Conservation (phyloP, 2,888 invertebrate species). For the Caenorhabditis sp. region DNA sequence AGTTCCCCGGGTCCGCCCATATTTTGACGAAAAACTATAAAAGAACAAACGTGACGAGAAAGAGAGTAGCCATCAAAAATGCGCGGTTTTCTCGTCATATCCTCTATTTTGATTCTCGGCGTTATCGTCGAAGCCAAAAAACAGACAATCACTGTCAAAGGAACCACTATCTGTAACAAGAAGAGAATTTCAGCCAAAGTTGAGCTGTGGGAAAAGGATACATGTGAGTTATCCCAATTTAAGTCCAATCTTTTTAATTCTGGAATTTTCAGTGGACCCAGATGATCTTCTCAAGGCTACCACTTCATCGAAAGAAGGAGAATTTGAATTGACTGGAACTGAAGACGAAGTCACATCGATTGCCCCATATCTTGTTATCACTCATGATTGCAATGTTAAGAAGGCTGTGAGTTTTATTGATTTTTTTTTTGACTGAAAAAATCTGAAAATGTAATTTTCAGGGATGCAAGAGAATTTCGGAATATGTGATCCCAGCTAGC, state of each 20-base stretch:
- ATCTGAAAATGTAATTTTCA: neutral
- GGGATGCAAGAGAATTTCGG: constrained; percentile 35
- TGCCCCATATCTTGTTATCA: constrained; percentile 35
- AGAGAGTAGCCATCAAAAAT: neutral
- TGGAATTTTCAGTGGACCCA: constrained; percentile 28
- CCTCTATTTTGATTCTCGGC: constrained; percentile 15
- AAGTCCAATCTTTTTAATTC: neutral
- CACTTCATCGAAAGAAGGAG: constrained; percentile 36
- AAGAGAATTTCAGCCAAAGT: constrained; percentile 37
- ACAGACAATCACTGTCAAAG: constrained; percentile 39
- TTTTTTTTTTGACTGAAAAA: neutral
- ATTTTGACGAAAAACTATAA: neutral
- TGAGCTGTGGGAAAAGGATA: constrained; percentile 35
- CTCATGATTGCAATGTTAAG: constrained; percentile 41
- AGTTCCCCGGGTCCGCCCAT: neutral
- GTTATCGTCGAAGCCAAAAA: constrained; percentile 35
- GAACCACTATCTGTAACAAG: constrained; percentile 40
- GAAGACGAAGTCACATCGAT: constrained; percentile 40
- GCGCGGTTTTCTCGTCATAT: constrained; percentile 28
- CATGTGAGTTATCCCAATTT: constrained; percentile 24
- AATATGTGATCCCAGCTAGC: constrained; percentile 31
- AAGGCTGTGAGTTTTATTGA: constrained; percentile 16
- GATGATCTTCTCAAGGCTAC: constrained; percentile 31
- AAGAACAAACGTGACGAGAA: neutral
- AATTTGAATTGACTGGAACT: constrained; percentile 25